phyloP scores from a whole-genome alignment of 2,797 vertebrate species.

The Sebastes melanostomus region DNA sequence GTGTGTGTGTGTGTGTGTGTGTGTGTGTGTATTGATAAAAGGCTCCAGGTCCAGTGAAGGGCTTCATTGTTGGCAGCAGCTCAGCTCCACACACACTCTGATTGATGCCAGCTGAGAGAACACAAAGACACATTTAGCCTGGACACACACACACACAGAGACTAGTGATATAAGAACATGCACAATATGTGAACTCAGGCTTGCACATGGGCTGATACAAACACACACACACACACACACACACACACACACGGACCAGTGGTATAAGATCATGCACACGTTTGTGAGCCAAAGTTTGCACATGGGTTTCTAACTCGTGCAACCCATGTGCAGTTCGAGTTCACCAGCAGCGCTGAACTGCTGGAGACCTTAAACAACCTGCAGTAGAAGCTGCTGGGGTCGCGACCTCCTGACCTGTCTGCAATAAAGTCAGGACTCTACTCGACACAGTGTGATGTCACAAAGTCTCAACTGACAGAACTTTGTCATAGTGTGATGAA shows the following conservation, averaged over 20 bases:
- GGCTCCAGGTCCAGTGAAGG: constrained; percentile 74
- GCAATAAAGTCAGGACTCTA: constrained; percentile 22
- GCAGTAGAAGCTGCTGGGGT: constrained; percentile 35
- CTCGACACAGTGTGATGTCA: constrained; percentile 7
- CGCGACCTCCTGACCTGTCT: constrained; percentile 27
- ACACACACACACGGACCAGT: constrained; percentile 1
- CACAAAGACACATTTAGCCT: constrained; percentile 84
- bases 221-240: constrained; percentile 18
- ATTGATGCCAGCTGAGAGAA: constrained; percentile 88
- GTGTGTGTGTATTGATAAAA: constrained; percentile 74
- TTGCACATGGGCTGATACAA: not conserved
- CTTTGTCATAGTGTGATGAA: not conserved
- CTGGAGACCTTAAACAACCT: constrained; percentile 66
- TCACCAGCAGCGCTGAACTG: constrained; percentile 56
- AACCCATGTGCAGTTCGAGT: not conserved
- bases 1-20: constrained; percentile 33
- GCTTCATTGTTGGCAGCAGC: constrained; percentile 78
- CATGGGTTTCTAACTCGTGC: not conserved
- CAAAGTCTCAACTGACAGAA: not conserved
- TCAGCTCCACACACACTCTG: constrained; percentile 74
- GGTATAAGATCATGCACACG: not conserved
- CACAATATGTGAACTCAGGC: constrained; percentile 9
- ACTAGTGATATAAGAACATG: not conserved
- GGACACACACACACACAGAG: constrained; percentile 58
- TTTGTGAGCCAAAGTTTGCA: not conserved